Evolutionary conservation across 2,888 invertebrate genomes (phyloP), one percentile per base, ranked within the genome.

Genomic region (Ophion ventricosus): DNA sequence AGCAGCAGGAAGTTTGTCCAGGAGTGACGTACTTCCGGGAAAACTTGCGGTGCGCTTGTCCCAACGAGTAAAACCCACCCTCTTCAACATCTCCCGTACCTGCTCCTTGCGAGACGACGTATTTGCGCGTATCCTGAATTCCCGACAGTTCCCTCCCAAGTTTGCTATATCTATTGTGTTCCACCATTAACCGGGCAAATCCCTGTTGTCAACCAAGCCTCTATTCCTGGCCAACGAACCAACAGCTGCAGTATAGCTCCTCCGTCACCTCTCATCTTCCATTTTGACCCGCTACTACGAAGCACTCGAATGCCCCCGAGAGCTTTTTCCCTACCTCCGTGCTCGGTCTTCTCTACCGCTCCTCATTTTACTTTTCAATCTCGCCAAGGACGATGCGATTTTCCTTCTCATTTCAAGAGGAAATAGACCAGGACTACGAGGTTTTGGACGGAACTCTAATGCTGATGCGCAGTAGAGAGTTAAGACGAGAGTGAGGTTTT

Each of bases 331-430:
- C 43, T 59, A 56, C 80, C 63, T 49, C 49, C n/a, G 64, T 77
- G 66, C 23, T 67, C 43, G 49, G 25, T 86, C 87, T 84, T n/a
- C n/a, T n/a, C n/a, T n/a, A n/a, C n/a, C n/a, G n/a, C n/a, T n/a
- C 78, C 89, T 90, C 91, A 91, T 91, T 92, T 92, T 90, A 92
- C 90, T 91, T 92, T 92, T 90, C 91, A 90, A 92, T 92, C 89
- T 90, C 83, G 25, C 78, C 88, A 81, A 74, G 85, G 87, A 87
- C 88, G 89, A 91, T 90, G 88, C 88, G 90, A 92, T 92, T 92
- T 91, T 92, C 91, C 88, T 89, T 89, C 90, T 91, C 91, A 90
- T 91, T 92, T 91, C 90, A 88, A 91, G 88, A 80, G 70, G 72
- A 79, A 80, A 78, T 59, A 25, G 66, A 57, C 49, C 54, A 59